A percentile compares a stretch with the other conserved stretches of the same genome.
These are phyloP conservation scores for Ceratosolen fusciceps DNA, from an alignment of 1,140 invertebrate species.

Conservation along the genomic window DNA sequence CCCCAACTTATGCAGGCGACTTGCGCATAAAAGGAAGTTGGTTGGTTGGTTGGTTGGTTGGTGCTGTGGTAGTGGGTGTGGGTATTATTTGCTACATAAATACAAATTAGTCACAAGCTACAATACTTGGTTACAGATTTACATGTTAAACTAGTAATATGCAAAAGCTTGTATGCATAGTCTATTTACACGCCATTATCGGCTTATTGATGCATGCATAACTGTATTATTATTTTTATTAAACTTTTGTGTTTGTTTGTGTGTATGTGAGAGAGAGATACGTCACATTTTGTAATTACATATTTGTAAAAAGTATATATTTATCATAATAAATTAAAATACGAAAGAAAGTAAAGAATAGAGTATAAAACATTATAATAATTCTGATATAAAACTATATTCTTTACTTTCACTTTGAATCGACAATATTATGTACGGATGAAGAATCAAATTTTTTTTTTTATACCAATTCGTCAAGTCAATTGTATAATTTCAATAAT, in stretches of 20 bases:
- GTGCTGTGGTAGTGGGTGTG: constrained; percentile 62
- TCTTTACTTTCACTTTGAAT: too few species aligned
- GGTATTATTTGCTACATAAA: constrained; percentile 71
- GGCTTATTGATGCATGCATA: not conserved
- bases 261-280: not conserved
- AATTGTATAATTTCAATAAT: too few species aligned
- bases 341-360: too few species aligned
- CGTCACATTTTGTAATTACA: too few species aligned
- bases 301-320: not conserved
- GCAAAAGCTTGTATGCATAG: not conserved
- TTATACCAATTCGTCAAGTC: too few species aligned
- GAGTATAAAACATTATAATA: too few species aligned
- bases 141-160: constrained; percentile 40
- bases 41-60: constrained; percentile 24
- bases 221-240: too few species aligned
- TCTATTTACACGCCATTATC: constrained; percentile 18
- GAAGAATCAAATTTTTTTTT: too few species aligned
- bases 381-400: too few species aligned
- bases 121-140: constrained; percentile 56
- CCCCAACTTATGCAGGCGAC: constrained; percentile 57
- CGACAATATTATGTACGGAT: too few species aligned
- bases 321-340: too few species aligned
- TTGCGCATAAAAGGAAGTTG: constrained; percentile 36
- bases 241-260: too few species aligned
- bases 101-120: constrained; percentile 72